Conservation (phyloP, 2,797 vertebrate species). For the Bovichtus diacanthus region DNA sequence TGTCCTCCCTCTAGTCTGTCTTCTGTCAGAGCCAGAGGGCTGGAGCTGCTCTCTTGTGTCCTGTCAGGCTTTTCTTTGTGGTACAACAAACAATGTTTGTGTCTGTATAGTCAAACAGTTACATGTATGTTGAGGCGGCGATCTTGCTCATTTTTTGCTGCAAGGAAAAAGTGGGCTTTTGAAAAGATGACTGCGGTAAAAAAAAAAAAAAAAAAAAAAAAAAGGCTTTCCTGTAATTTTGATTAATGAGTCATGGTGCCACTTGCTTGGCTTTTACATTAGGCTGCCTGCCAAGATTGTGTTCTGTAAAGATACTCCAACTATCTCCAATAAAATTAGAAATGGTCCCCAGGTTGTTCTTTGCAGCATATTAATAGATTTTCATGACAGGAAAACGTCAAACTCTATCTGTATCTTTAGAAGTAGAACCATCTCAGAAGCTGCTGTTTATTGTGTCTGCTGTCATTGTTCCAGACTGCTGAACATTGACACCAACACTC, state of each 20-base stretch:
- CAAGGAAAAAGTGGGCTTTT: background rate
- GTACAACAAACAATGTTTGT: background rate
- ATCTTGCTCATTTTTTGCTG: background rate
- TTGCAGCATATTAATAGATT: background rate
- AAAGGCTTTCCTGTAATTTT: background rate
- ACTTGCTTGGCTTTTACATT: background rate
- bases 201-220: too few species aligned
- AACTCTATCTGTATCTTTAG: background rate
- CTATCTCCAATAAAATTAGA: background rate
- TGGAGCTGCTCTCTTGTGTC: slow-evolving; percentile 28
- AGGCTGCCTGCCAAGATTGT: background rate
- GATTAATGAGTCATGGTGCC: background rate
- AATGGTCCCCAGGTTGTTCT: background rate
- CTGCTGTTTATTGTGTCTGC: slow-evolving; percentile 5
- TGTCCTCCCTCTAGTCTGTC: slow-evolving; percentile 30
- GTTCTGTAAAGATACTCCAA: background rate
- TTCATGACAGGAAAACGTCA: background rate
- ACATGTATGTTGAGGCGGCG: too few species aligned
- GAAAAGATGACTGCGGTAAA: background rate
- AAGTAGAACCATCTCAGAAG: background rate
- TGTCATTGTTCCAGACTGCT: slow-evolving; percentile 18
- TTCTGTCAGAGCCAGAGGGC: slow-evolving; percentile 16
- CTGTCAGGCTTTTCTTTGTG: background rate
- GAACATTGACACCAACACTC: slow-evolving; percentile 20
- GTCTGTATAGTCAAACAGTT: too few species aligned